phyloP scores from a whole-genome alignment of 92 coral and sea anemone genomes.

The Isaurus tuberculatus region DNA sequence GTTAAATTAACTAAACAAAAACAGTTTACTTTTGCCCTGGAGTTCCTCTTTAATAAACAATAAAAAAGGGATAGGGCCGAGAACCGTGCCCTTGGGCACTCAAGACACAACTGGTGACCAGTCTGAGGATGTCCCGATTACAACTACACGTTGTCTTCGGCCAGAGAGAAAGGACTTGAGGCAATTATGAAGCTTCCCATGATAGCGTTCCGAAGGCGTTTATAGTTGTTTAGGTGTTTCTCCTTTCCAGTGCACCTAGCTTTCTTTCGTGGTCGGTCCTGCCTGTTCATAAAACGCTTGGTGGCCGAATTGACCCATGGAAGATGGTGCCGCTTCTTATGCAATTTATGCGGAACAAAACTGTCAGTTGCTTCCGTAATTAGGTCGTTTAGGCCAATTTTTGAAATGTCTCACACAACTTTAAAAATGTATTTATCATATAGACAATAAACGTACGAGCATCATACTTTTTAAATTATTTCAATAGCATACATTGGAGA shows the following conservation, averaged over 20 bases:
- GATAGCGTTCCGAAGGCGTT: slow-evolving; percentile 37
- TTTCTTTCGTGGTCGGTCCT: neutral
- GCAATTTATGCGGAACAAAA: neutral
- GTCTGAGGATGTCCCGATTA: too few species aligned
- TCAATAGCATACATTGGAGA: slow-evolving; percentile 24
- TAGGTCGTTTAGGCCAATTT: too few species aligned
- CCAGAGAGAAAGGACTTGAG: too few species aligned
- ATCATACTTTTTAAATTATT: slow-evolving; percentile 25
- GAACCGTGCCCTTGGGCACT: too few species aligned
- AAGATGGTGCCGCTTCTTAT: neutral
- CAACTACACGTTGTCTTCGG: too few species aligned
- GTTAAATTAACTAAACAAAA: too few species aligned
- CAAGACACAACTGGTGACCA: too few species aligned
- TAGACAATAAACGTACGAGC: slow-evolving; percentile 15
- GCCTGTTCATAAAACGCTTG: neutral
- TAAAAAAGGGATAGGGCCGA: too few species aligned
- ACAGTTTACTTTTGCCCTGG: too few species aligned
- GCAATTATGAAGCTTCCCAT: too few species aligned
- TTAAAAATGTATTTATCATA: neutral
- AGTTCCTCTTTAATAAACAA: too few species aligned
- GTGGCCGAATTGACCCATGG: neutral
- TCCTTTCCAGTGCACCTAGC: neutral
- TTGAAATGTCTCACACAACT: too few species aligned
- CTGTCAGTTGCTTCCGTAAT: neutral
- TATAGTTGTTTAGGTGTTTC: neutral